Conservation (phyloP, 1,140 invertebrate genomes). For the Hermatobates lingyangjiaoensis region DNA sequence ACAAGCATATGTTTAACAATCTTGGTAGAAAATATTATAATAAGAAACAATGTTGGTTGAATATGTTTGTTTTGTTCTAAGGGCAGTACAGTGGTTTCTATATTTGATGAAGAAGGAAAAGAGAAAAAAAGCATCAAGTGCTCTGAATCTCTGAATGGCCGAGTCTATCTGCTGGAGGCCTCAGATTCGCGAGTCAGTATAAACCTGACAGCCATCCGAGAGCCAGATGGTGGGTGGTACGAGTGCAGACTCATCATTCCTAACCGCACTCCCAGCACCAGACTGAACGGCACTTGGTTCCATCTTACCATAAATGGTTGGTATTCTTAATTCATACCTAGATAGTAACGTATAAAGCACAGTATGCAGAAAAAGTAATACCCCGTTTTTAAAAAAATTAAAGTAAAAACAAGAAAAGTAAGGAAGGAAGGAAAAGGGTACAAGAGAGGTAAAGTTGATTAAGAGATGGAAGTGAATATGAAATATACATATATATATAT, state of each 20-base stretch:
- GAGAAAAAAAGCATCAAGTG: background rate
- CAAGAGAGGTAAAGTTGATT: too few relatives aligned
- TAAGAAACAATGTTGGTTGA: too few relatives aligned
- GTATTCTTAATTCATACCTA: too few relatives aligned
- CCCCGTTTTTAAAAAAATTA: too few relatives aligned
- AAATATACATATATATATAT: too few relatives aligned
- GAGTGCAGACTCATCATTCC: conserved; percentile 76
- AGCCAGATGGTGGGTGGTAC: conserved; percentile 79
- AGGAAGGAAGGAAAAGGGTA: too few relatives aligned
- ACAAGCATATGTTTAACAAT: too few relatives aligned
- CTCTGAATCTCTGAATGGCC: background rate
- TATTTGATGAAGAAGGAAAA: background rate
- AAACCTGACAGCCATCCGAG: conserved; percentile 72
- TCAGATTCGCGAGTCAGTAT: conserved; percentile 51
- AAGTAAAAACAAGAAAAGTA: too few relatives aligned
- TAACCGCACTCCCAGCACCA: conserved; percentile 57
- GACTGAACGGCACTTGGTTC: conserved; percentile 77
- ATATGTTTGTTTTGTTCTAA: background rate
- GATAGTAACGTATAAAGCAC: too few relatives aligned
- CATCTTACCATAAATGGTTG: conserved; percentile 68
- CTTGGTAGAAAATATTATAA: too few relatives aligned
- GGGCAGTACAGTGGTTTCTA: background rate
- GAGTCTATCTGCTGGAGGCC: conserved; percentile 19
- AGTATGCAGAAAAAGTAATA: too few relatives aligned
- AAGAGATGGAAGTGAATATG: too few relatives aligned